Base-by-base conservation (phyloP, 2,888 invertebrate genomes). In the Eurois occulta region DNA sequence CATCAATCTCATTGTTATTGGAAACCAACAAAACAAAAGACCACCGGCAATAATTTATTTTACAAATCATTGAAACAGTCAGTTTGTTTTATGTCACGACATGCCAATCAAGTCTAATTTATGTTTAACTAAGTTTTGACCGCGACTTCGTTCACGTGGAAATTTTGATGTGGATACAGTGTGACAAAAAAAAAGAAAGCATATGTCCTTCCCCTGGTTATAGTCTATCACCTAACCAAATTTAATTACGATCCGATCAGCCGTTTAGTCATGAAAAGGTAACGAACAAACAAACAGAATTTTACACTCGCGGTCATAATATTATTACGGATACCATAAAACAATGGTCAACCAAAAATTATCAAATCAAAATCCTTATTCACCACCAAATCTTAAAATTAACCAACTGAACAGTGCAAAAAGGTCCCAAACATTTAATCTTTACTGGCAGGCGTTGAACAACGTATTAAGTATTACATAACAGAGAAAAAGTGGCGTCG, bases 401-500 rank as follows among this genome's bases (percentile, higher is more conserved):
- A 43, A 62, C 8, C 21, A 64, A 38, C 24, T 7, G 16, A 64
- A n/a, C 6, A 28, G 16, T 2, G 0, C 5, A 58, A 43, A 55
- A 46, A 60, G 5, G 21, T 13, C 21, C 35, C 8, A 46, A 60
- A 13, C 11, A 55, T 5, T 38, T 64, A 65, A 75, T 62, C 41
- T 43, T 78, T 58, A 46, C 69, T 60, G 43, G 35, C 67, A 65
- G n/a, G 38, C 69, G 38, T 81, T 70, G 48, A 77, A 73, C n/a
- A 64, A 18, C 43, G 52, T 75, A 58, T 52, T 66, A 76, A 72
- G 66, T 62, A 62, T 73, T 46, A 84, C 72, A 60, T 28, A 72
- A 70, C 52, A 60, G 16, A 58, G 3, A 78, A 78, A 84, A 80
- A 55, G 43, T 64, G 46, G 13, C 16, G 66, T 32, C 58, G 65